Evolutionary conservation across 2,797 vertebrate genomes (phyloP), one percentile per base, ranked within the genome.

Genomic region (Melanitta fusca): DNA sequence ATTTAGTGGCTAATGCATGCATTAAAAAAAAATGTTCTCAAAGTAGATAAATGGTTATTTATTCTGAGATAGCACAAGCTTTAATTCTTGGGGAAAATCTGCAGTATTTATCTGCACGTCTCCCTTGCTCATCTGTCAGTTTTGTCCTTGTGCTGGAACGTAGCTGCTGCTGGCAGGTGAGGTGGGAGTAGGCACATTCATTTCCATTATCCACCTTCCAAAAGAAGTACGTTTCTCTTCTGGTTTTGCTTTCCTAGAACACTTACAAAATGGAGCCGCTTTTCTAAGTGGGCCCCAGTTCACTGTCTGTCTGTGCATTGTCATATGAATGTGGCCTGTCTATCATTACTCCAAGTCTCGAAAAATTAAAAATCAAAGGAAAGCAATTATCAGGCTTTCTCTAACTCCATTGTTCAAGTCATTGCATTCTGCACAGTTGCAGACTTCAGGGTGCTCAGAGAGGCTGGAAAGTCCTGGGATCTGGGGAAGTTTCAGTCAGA

Each of bases 191-290:
- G 34, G 34, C 2, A 2, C 56, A 82, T 66, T 89, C 34, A 86
- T 91, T 96, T 95, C 83, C 77, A 91, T 94, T 95, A 90, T 68
- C 70, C 30, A 60, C 36, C 53, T 85, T 96, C 83, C 62, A 87
- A 53, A 70, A 73, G 62, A 64, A 81, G 24, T 61, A 45, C 56
- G 79, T 75, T 79, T 34, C 80, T 94, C 41, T 90, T 94, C 66
- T 80, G 51, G 5, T 73, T 90, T 92, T 88, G 11, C 85, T 60
- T 86, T 80, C 83, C 60, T 86, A 58, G 36, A 91, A 73, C 70
- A 36, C 24, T 19, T 60, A 71, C 66, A 80, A 95, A 91, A 88
- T 61, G 47, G 68, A 94, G 65, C 51, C 2, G 2, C 12, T 69
- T 32, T 69, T 85, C 57, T 24, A 81, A 86, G 49, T 17, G 49